A percentile compares a stretch with the other conserved stretches of the same genome.
phyloP scores from a whole-genome alignment of 1,140 invertebrate genomes.

The Vanessa tameamea region DNA sequence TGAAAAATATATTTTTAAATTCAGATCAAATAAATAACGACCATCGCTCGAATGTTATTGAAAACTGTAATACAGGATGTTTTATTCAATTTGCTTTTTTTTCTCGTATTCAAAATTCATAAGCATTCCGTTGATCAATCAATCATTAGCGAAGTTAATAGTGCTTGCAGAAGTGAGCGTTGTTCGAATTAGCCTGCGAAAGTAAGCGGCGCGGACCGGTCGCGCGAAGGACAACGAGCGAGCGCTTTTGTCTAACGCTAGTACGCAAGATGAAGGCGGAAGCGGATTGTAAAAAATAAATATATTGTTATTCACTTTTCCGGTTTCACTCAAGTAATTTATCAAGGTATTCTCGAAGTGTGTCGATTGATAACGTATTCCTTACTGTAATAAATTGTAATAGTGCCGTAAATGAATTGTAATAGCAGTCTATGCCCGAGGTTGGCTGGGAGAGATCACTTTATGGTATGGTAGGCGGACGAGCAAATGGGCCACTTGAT shows the following conservation, averaged over 20 bases:
- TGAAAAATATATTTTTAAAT: too few species aligned
- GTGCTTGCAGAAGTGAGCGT: constrained; percentile 36
- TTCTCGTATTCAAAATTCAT: constrained; percentile 11
- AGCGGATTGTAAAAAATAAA: constrained; percentile 29
- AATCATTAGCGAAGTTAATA: constrained; percentile 33
- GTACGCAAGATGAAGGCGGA: constrained; percentile 35
- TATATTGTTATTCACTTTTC: not conserved
- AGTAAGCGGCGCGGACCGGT: constrained; percentile 73
- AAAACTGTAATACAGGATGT: not conserved
- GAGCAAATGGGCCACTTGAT: too few species aligned
- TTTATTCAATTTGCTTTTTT: not conserved
- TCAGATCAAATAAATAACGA: too few species aligned
- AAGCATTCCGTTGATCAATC: constrained; percentile 31
- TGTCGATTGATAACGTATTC: too few species aligned
- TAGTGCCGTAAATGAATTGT: too few species aligned
- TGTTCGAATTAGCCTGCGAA: constrained; percentile 65
- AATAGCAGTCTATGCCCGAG: too few species aligned
- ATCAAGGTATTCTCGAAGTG: too few species aligned
- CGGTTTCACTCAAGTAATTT: too few species aligned
- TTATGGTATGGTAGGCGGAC: too few species aligned
- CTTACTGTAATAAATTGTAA: too few species aligned
- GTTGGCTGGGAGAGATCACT: too few species aligned
- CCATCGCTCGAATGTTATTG: too few species aligned
- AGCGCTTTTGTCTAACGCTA: constrained; percentile 66
- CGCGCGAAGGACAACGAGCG: constrained; percentile 65